Percentiles rank a stretch among this genome's conserved stretches.
phyloP scores from a whole-genome alignment of 2,113 vertebrate species.

The Argyrosomus japonicus region DNA sequence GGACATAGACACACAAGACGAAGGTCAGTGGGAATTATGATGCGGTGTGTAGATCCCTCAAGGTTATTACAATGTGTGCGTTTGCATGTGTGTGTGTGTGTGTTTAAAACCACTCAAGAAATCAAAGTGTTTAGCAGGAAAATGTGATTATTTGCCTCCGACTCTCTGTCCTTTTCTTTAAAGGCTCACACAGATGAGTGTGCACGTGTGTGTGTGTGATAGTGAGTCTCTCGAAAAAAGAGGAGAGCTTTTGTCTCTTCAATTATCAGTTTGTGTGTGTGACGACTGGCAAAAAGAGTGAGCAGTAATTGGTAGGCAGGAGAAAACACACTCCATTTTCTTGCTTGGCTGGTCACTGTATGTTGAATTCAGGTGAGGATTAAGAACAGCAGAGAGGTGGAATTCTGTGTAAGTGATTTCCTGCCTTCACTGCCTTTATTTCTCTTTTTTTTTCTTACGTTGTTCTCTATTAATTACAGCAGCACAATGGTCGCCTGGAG shows the following conservation, averaged over 20 bases:
- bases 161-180: slow-evolving; percentile 29
- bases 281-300: slow-evolving; percentile 21
- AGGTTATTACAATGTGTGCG: slow-evolving; percentile 41
- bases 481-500: not conserved
- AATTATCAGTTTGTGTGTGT: slow-evolving; percentile 2
- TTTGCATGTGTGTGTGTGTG: not conserved
- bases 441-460: not conserved
- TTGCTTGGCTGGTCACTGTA: slow-evolving; percentile 61
- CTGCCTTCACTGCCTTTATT: slow-evolving; percentile 1
- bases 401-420: slow-evolving; percentile 49
- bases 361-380: slow-evolving; percentile 61
- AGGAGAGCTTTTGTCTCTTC: slow-evolving; percentile 31
- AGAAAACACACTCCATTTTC: slow-evolving; percentile 60
- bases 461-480: slow-evolving; percentile 47
- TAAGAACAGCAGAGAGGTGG: slow-evolving; percentile 28
- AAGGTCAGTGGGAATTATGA: slow-evolving; percentile 60
- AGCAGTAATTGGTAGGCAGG: slow-evolving; percentile 60
- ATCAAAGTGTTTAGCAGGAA: slow-evolving; percentile 19
- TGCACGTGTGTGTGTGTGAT: not conserved
- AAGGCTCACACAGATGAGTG: slow-evolving; percentile 10
- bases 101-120: slow-evolving; percentile 30
- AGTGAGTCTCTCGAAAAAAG: slow-evolving; percentile 17
- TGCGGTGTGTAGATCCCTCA: slow-evolving; percentile 30
- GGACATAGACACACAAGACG: slow-evolving; percentile 19
- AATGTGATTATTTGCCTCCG: slow-evolving; percentile 42